A percentile compares a stretch with the other conserved stretches of the same genome.
Conservation (phyloP, 30 jellyfish, hydroid and myxozoan species). For the Aurelia coerulea region DNA sequence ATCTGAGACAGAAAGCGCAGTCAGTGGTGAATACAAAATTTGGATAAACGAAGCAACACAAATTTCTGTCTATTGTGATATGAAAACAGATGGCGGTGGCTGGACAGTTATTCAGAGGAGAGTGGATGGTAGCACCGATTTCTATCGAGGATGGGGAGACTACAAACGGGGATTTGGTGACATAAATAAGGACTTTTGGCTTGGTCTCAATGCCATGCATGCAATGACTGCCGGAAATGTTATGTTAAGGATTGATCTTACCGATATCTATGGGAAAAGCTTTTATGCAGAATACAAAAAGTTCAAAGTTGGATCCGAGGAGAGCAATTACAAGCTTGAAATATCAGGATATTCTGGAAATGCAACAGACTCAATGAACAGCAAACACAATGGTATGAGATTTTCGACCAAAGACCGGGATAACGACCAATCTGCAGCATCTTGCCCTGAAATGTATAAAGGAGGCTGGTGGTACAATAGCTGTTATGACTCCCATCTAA, state of each 20-base stretch:
- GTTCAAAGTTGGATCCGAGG: background rate
- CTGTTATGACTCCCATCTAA: background rate
- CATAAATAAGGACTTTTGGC: slow-evolving; percentile 18
- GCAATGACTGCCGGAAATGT: background rate
- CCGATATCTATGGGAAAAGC: background rate
- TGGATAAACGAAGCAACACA: too few relatives aligned
- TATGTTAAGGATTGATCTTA: background rate
- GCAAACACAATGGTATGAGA: slow-evolving; percentile 1
- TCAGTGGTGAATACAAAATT: too few relatives aligned
- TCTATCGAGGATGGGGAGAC: slow-evolving; percentile 18
- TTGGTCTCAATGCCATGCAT: slow-evolving; percentile 16
- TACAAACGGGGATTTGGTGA: slow-evolving; percentile 26
- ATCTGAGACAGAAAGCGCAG: too few relatives aligned
- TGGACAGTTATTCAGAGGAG: slow-evolving; percentile 47
- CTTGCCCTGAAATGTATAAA: background rate
- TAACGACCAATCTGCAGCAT: background rate
- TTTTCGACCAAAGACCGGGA: slow-evolving; percentile 23
- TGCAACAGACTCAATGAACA: slow-evolving; percentile 12
- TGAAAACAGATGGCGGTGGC: slow-evolving; percentile 33
- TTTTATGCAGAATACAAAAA: background rate
- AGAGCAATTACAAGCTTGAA: background rate
- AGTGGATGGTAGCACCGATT: background rate
- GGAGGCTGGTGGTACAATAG: slow-evolving; percentile 41
- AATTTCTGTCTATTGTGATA: background rate
- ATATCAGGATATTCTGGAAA: background rate